phyloP scores from a whole-genome alignment of 2,888 invertebrate genomes.

The Lamellibrachia columna region DNA sequence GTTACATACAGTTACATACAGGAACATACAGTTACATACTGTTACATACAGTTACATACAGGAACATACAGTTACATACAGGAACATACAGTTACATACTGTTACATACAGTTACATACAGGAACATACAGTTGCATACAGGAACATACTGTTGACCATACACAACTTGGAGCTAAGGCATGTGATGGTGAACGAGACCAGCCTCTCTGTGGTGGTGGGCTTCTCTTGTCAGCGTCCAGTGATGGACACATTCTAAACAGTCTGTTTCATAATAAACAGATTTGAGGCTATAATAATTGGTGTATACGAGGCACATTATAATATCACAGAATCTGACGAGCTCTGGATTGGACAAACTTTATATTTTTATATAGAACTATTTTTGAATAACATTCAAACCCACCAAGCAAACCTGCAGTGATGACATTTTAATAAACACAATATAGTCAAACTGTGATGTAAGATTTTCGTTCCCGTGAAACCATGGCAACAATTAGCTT shows the following conservation, averaged over 20 bases:
- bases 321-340: neutral
- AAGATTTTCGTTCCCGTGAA: neutral
- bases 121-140: neutral
- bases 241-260: neutral
- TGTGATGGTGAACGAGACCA: neutral
- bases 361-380: too few species aligned
- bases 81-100: neutral
- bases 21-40: neutral
- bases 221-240: neutral
- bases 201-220: neutral
- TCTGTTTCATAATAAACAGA: neutral
- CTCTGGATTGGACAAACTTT: neutral
- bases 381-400: neutral
- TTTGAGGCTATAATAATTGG: neutral
- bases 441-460: neutral
- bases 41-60: neutral
- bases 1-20: neutral
- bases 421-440: neutral
- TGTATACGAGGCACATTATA: neutral
- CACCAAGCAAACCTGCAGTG: neutral
- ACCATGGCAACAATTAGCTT: neutral
- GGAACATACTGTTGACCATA: neutral
- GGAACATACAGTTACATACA: neutral
- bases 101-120: neutral
- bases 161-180: neutral